Base-by-base conservation (phyloP, 2,888 invertebrate species). In the Parasteatoda lunata region DNA sequence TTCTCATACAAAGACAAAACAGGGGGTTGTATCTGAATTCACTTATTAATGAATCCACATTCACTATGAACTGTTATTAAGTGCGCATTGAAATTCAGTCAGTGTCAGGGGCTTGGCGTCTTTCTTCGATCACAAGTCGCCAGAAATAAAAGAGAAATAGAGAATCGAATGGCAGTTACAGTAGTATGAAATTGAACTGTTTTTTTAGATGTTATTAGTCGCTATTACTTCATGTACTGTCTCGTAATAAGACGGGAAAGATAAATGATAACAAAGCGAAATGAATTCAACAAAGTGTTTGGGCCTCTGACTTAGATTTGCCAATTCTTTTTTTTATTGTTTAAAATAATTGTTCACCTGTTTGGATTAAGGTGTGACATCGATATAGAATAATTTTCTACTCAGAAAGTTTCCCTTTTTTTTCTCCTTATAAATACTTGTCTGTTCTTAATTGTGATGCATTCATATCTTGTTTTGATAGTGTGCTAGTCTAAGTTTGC, bases 241-340 rank as follows among this genome's bases (percentile, higher is more conserved):
- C 76, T 86, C 80, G 80, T 86, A 86, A 80, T 86, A 80, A 70
- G 80, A 80, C 77, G 85, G 71, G 52, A 76, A 78, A 80, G 85
- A 86, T 86, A 79, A 80, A 81, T 80, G 76, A 76, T 77, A 45
- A 77, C 65, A 11, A 71, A 76, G 70, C 75, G 78, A 79, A 85
- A 85, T 85, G 79, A 79, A 85, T 85, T 85, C 84, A 76, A 80
- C 65, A 48, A 49, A 71, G 71, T 65, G 30, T 30, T 30, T 30
- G 30, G 30, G 30, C 30, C 30, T 30, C 30, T 2, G 30, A 30
- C 30, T 30, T 30, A 30, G 30, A 30, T 30, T 30, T 30, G 30
- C 1, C 30, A 2, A 30, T 30, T 30, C 30, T 30, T 30, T 30
- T 30, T 30, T 30, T 30, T 30, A 30, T 30, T 30, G 30, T 30